Percentiles rank a stretch among this genome's conserved stretches.
Evolutionary conservation across 2,888 invertebrate genomes (phyloP).

Genomic region (Abrostola tripartita): DNA sequence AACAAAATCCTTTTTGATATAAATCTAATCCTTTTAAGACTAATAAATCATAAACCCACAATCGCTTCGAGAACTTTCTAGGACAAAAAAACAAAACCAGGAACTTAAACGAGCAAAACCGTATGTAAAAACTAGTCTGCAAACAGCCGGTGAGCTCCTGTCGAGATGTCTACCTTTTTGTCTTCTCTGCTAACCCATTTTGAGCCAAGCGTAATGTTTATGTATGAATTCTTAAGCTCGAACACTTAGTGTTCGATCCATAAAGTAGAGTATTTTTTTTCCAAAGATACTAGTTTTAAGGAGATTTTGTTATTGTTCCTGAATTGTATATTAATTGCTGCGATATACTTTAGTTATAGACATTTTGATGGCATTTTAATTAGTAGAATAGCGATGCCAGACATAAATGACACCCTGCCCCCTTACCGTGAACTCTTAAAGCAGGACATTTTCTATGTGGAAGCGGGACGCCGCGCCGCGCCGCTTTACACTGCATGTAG

Average conservation of each 20-base stretch:
- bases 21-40: conserved; percentile 30
- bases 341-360: not conserved
- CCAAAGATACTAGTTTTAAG: conserved; percentile 19
- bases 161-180: conserved; percentile 69
- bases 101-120: conserved; percentile 29
- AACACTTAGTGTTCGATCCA: conserved; percentile 45
- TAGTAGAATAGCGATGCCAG: no score
- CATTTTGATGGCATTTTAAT: not conserved
- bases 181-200: conserved; percentile 67
- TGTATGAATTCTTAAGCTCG: conserved; percentile 70
- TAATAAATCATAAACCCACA: conserved; percentile 38
- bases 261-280: conserved; percentile 21
- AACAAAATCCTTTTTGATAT: conserved; percentile 28
- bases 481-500: no score
- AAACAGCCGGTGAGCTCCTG: conserved; percentile 36
- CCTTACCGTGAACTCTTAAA: no score
- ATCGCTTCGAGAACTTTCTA: conserved; percentile 17
- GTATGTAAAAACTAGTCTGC: conserved; percentile 49
- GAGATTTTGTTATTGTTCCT: conserved; percentile 35
- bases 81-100: conserved; percentile 44
- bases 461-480: no score
- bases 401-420: no score
- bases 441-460: no score
- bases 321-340: conserved; percentile 10
- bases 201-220: conserved; percentile 73